Conservation (phyloP, 2,797 vertebrate species). For the Cirrhinus mrigala region DNA sequence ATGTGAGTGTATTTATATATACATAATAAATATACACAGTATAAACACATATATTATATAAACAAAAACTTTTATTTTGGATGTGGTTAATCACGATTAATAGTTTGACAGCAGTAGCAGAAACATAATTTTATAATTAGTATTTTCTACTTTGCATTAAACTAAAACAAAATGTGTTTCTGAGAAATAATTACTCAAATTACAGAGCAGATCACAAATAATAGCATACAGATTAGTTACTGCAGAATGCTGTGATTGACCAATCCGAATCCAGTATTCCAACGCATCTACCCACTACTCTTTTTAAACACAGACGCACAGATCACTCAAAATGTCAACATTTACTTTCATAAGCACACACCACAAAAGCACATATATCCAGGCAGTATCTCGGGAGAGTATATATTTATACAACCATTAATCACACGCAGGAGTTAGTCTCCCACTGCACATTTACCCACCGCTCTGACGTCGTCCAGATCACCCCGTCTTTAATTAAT, state of each 20-base stretch:
- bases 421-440: constrained; percentile 57
- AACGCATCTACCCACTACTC: not conserved
- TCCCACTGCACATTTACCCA: constrained; percentile 40
- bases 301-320: not conserved
- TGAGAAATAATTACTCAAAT: not conserved
- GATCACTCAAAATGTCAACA: constrained; percentile 14
- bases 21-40: too few relatives aligned
- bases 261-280: not conserved
- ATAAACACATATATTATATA: too few relatives aligned
- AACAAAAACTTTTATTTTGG: too few relatives aligned
- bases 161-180: not conserved
- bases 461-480: constrained; percentile 49
- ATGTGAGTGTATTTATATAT: too few relatives aligned
- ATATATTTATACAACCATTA: constrained; percentile 58
- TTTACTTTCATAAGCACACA: constrained; percentile 24
- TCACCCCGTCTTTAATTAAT: constrained; percentile 61
- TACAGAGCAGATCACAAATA: not conserved
- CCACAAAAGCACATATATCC: constrained; percentile 6
- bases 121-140: too few relatives aligned
- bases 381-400: constrained; percentile 46
- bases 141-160: too few relatives aligned
- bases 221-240: not conserved
- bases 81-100: too few relatives aligned
- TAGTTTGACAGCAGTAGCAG: too few relatives aligned
- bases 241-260: not conserved